Conservation (phyloP, 2,888 invertebrate species). For the Thalpophila matura region DNA sequence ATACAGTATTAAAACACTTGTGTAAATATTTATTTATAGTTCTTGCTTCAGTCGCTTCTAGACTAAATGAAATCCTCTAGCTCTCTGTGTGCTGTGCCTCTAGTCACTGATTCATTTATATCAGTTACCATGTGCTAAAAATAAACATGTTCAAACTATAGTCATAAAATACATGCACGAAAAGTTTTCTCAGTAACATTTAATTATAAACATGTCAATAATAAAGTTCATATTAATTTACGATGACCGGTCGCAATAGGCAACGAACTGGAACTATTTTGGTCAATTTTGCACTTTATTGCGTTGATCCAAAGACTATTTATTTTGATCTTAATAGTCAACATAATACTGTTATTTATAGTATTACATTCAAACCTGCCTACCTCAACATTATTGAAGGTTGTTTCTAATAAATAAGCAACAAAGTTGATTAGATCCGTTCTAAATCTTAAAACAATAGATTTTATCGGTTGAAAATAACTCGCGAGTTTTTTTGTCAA, state of each 20-base stretch:
- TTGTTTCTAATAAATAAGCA: conserved; percentile 1
- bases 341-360: conserved; percentile 10
- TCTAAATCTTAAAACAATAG: conserved; percentile 20
- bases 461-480: background rate
- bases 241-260: conserved; percentile 19
- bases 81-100: too few species aligned
- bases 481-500: conserved; percentile 22
- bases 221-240: conserved; percentile 46
- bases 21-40: background rate
- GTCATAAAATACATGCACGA: conserved; percentile 9
- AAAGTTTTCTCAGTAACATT: conserved; percentile 28
- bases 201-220: conserved; percentile 48
- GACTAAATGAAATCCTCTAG: conserved; percentile 11
- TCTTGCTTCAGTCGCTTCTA: conserved; percentile 1
- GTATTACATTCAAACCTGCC: conserved; percentile 20
- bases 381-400: conserved; percentile 45
- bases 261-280: background rate
- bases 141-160: conserved; percentile 1
- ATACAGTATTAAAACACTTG: too few species aligned
- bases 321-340: background rate
- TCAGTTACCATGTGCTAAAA: background rate
- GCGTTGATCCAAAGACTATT: background rate
- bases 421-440: background rate
- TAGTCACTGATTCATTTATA: conserved; percentile 18
- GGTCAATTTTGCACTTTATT: conserved; percentile 21